phyloP scores from a whole-genome alignment of 2,888 invertebrate genomes.

The Oscheius onirici region DNA sequence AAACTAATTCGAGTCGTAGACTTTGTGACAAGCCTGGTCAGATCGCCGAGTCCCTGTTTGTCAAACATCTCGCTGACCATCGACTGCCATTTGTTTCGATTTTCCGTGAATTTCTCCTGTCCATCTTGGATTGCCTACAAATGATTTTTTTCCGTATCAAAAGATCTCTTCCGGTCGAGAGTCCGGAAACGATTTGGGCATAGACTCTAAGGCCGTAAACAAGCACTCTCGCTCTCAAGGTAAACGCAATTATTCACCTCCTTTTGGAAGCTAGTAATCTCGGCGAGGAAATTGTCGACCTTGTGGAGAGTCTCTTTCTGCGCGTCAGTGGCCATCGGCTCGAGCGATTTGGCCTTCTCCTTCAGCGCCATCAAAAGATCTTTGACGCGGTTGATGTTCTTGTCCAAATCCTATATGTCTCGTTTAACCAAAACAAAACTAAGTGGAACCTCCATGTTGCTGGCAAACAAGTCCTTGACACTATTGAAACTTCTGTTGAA shows the following conservation, averaged over 20 bases:
- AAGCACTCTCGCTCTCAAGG: constrained; percentile 6
- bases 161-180: neutral
- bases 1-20: constrained; percentile 34
- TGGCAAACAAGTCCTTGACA: constrained; percentile 54
- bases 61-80: constrained; percentile 59
- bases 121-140: constrained; percentile 55
- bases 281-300: constrained; percentile 48
- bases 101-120: constrained; percentile 52
- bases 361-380: constrained; percentile 56
- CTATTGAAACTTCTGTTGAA: constrained; percentile 51
- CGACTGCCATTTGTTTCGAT: constrained; percentile 56
- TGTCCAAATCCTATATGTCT: constrained; percentile 43
- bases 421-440: neutral
- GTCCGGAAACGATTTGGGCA: constrained; percentile 25
- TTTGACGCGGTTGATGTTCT: constrained; percentile 55
- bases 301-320: constrained; percentile 58
- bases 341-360: constrained; percentile 53
- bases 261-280: constrained; percentile 50
- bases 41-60: constrained; percentile 42
- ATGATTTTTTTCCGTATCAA: constrained; percentile 20
- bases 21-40: constrained; percentile 44
- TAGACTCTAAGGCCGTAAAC: constrained; percentile 17
- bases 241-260: constrained; percentile 33
- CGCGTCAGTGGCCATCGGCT: constrained; percentile 53
- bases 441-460: constrained; percentile 27